phyloP scores from a whole-genome alignment of 2,888 invertebrate species.

The Portevinia maculata region DNA sequence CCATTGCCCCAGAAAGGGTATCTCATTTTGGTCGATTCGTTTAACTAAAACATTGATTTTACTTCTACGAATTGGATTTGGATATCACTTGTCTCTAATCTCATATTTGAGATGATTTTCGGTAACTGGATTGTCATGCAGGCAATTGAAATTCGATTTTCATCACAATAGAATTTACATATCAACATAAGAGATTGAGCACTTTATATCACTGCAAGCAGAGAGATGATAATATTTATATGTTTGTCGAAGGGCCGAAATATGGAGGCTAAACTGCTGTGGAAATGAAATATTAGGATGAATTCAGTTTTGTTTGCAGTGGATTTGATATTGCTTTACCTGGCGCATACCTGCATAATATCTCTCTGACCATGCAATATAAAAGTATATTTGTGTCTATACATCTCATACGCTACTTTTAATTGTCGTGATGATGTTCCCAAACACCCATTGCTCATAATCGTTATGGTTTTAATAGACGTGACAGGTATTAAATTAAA shows the following conservation, averaged over 20 bases:
- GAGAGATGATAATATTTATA: conserved; percentile 2
- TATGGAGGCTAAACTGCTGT: conserved; percentile 19
- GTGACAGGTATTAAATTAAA: conserved; percentile 73
- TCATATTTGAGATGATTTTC: conserved; percentile 17
- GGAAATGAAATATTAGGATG: conserved; percentile 53
- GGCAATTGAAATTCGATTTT: conserved; percentile 46
- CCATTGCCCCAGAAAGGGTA: conserved; percentile 4
- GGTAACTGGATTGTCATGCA: conserved; percentile 32
- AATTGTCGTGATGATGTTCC: conserved; percentile 30
- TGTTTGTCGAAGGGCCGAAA: conserved; percentile 36
- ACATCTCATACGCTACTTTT: conserved; percentile 36
- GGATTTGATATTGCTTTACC: background rate
- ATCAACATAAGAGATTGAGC: conserved; percentile 28
- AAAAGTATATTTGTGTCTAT: background rate
- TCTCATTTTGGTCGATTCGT: conserved; percentile 18
- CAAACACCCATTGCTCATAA: conserved; percentile 71
- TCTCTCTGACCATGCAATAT: background rate
- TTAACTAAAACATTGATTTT: conserved; percentile 39
- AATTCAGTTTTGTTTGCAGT: conserved; percentile 49
- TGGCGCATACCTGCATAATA: conserved; percentile 42
- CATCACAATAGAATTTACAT: conserved; percentile 52
- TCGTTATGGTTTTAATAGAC: conserved; percentile 70
- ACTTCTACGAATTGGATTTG: conserved; percentile 1
- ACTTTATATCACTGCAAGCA: background rate
- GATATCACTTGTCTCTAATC: conserved; percentile 13